Evolutionary conservation across 1,140 invertebrate genomes (phyloP).

Genomic region (Periplaneta americana): DNA sequence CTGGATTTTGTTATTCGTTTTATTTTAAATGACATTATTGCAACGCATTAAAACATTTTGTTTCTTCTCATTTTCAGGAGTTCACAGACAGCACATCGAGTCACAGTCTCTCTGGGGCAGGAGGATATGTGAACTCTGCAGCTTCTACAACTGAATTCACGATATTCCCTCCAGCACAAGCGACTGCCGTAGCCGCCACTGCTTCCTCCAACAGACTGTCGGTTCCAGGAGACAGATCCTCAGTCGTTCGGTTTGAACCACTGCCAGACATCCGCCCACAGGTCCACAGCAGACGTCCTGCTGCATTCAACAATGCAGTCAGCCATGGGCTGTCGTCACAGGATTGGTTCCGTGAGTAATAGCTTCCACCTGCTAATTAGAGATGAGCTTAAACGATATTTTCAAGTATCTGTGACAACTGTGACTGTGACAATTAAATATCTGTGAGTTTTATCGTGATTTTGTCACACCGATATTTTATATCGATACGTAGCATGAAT

Average conservation of each 20-base stretch:
- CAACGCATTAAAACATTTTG: too few relatives aligned
- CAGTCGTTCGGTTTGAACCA: constrained; percentile 31
- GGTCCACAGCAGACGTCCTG: constrained; percentile 16
- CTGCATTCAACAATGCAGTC: constrained; percentile 23
- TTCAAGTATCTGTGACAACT: too few relatives aligned
- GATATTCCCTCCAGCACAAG: constrained; percentile 11
- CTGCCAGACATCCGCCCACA: constrained; percentile 29
- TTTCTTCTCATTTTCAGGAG: constrained; percentile 18
- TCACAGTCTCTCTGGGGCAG: constrained; percentile 14
- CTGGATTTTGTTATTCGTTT: too few relatives aligned
- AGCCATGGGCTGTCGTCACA: constrained; percentile 25
- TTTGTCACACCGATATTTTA: too few relatives aligned
- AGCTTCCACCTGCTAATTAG: too few relatives aligned
- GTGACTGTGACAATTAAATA: too few relatives aligned
- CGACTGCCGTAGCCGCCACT: background rate
- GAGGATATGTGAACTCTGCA: constrained; percentile 1
- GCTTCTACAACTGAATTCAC: constrained; percentile 16
- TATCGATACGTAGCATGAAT: too few relatives aligned
- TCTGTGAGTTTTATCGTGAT: too few relatives aligned
- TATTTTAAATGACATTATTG: too few relatives aligned
- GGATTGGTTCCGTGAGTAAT: constrained; percentile 37
- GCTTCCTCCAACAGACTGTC: background rate
- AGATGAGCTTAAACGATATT: too few relatives aligned
- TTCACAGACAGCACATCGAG: constrained; percentile 21
- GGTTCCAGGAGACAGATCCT: background rate